Percentiles rank a stretch among this genome's conserved stretches.
phyloP scores from a whole-genome alignment of 2,797 vertebrate genomes.

The Argyrosomus regius region DNA sequence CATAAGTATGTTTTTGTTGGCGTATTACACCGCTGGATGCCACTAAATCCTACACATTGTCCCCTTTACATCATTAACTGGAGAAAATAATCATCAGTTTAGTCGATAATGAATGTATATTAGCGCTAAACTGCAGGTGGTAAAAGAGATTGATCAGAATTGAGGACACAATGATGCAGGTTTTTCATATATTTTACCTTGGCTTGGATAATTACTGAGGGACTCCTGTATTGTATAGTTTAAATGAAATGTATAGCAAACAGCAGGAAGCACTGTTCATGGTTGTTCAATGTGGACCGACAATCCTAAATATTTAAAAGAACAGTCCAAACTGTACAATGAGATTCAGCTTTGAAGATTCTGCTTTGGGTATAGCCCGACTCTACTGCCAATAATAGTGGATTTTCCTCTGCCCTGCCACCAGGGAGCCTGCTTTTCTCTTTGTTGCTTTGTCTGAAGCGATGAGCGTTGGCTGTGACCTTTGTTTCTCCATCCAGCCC shows the following conservation, averaged over 20 bases:
- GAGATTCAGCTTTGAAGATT: not conserved
- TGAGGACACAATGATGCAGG: not conserved
- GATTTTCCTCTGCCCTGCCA: not conserved
- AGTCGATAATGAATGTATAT: not conserved
- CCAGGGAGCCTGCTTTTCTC: not conserved
- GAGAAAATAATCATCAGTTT: not conserved
- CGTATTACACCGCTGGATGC: no score
- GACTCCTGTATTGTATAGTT: no score
- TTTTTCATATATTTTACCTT: not conserved
- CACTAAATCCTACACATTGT: no score
- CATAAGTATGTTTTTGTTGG: no score
- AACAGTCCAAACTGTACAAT: not conserved
- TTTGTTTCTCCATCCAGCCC: not conserved
- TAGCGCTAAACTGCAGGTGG: not conserved
- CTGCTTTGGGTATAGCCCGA: not conserved
- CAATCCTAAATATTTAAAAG: not conserved
- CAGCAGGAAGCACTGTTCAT: not conserved
- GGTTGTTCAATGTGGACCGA: not conserved
- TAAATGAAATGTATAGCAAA: not conserved
- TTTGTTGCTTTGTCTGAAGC: slow-evolving; percentile 15
- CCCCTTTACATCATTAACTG: not conserved
- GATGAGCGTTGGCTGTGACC: not conserved
- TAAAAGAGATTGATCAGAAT: no score
- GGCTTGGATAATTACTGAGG: not conserved
- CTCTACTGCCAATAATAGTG: not conserved